These are phyloP conservation scores for Pseudobourletiella spinata DNA, from an alignment of 1,140 invertebrate genomes.

Conservation along the genomic window DNA sequence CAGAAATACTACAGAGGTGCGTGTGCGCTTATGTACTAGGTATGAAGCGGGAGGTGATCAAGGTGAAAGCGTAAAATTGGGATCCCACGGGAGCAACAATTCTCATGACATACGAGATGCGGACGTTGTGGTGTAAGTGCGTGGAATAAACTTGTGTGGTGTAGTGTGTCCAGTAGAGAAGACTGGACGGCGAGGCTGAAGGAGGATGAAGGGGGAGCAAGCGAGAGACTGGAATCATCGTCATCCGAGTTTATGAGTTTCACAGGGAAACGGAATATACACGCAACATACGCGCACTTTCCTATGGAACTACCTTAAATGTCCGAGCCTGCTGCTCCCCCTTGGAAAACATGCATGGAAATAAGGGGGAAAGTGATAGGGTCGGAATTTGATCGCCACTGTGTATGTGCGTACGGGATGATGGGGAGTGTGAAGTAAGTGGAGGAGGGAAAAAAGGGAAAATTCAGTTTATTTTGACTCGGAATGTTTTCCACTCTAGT, in stretches of 20 bases:
- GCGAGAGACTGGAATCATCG: background rate
- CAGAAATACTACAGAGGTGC: no score
- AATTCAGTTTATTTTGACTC: background rate
- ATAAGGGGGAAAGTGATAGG: no score
- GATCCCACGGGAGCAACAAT: constrained; percentile 19
- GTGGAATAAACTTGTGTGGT: background rate
- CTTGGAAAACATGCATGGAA: no score
- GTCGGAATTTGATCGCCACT: no score
- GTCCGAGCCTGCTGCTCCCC: no score
- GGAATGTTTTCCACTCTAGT: background rate
- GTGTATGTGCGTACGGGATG: no score
- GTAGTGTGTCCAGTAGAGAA: background rate
- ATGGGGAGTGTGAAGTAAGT: no score
- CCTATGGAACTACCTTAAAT: no score
- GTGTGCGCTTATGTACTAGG: no score
- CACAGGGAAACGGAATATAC: no score
- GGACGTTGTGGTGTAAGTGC: background rate
- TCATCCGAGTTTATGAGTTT: constrained; percentile 16
- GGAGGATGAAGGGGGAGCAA: background rate
- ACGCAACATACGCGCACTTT: no score
- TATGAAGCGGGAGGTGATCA: constrained; percentile 21
- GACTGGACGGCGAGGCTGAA: background rate
- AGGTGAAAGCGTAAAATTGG: constrained; percentile 28
- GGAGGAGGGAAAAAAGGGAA: background rate
- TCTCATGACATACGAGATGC: background rate